phyloP scores from a whole-genome alignment of 2,113 vertebrate genomes.

The Caracal caracal region DNA sequence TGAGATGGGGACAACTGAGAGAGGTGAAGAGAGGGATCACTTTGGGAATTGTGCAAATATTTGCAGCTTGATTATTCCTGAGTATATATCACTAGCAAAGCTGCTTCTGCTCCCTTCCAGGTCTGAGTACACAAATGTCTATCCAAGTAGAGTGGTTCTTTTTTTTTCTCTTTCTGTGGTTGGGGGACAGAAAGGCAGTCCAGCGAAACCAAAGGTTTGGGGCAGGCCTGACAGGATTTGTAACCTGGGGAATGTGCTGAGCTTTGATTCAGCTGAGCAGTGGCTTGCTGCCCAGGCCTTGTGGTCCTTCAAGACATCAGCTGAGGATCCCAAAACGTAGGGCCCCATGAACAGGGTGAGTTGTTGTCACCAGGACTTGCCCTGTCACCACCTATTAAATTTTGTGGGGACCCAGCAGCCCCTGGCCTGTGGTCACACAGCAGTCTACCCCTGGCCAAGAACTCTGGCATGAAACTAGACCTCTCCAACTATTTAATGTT shows the following conservation, averaged over 20 bases:
- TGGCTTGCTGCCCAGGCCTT: not conserved
- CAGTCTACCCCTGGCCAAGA: slow-evolving; percentile 56
- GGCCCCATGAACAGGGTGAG: slow-evolving; percentile 5
- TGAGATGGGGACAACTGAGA: not conserved
- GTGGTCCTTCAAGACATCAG: not conserved
- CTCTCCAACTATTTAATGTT: slow-evolving; percentile 49
- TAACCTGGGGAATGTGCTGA: slow-evolving; percentile 40
- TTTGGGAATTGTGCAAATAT: not conserved
- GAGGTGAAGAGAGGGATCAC: not conserved
- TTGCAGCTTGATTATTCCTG: not conserved
- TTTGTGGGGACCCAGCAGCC: slow-evolving; percentile 59
- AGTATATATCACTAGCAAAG: not conserved
- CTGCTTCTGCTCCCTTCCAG: not conserved
- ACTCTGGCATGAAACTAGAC: slow-evolving; percentile 53
- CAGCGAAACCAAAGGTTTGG: not conserved
- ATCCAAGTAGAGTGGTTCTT: not conserved
- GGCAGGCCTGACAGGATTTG: not conserved
- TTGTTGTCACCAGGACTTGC: slow-evolving; percentile 57
- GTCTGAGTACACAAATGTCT: not conserved
- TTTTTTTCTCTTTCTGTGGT: not conserved
- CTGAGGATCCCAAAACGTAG: not conserved
- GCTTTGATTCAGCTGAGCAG: not conserved
- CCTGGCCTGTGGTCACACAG: slow-evolving; percentile 6
- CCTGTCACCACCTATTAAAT: slow-evolving; percentile 76
- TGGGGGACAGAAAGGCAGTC: not conserved